Base-by-base conservation (phyloP, 2,888 invertebrate species). In the Drosophila nr. perissopoda region DNA sequence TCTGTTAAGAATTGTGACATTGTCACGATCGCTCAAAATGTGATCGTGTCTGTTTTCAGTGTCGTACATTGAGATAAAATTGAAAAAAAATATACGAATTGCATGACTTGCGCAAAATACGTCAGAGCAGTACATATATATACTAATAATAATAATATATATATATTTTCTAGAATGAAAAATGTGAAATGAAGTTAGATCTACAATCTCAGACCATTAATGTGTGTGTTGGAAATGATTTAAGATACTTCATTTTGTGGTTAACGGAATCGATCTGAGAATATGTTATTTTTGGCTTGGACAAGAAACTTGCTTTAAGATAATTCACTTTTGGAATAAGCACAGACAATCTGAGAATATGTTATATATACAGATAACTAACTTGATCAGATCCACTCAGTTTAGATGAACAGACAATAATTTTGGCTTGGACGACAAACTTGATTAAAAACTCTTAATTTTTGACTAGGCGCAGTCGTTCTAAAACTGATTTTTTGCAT, bases 11-110 rank as follows among this genome's bases (percentile, higher is more conserved):
- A 70, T 79, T 69, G 34, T 58, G 75, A 62, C 77, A 74, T 73
- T 70, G 87, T 86, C 83, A 84, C 89, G 89, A 88, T 74, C 72
- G 62, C 33, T 62, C 25, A 27, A 54, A 57, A 64, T 52, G 36
- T 65, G 86, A 74, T 88, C 83, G 83, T 88, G 83, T 70, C 61
- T 70, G 56, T 29, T 62, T 60, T 59, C 21, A 49, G 68, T 63
- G 57, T 64, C 49, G 63, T 49, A 56, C 52, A 56, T 67, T 27
- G 46, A 33, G 60, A 72, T 33, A 54, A 70, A 46, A 67, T 49
- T 42, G 0, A 7, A 11, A 46, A 38, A 62, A 66, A 7, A 36
- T 58, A 18, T 38, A 38, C 16, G 34, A 52, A 33, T 56, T 53
- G 13, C 51, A 71, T 67, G 71, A 67, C 42, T 76, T 75, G 71